Evolutionary conservation across 2,797 vertebrate genomes (phyloP), one percentile per base, ranked within the genome.

Genomic region (Columba guinea): DNA sequence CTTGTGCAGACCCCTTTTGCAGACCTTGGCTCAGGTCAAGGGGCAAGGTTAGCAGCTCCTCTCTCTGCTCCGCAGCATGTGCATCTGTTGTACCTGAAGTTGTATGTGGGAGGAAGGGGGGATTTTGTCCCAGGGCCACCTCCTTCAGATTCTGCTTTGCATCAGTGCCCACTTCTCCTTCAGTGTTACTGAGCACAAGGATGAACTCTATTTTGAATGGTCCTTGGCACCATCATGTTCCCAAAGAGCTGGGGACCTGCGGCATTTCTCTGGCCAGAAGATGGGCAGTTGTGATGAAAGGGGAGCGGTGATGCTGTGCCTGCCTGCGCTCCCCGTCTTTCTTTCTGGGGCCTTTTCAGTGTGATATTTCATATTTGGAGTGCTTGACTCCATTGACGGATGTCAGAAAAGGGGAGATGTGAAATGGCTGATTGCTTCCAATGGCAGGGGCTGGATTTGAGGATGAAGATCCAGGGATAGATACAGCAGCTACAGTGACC

Each of bases 321-420:
- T 76, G 35, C 46, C 44, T 9, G 2, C 0, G 1, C 24, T 88
- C 10, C 27, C 8, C 0, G 0, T 62, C n/a, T 52, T 49, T 69
- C 51, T 55, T 70, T 46, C 22, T 55, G 53, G 20, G 46, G 12
- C 34, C 7, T 85, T 84, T 83, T 63, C 44, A 67, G 20, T 44
- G 13, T 3, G 2, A 2, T 34, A 28, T 19, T 53, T 93, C 4
- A 7, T n/a, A 10, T 68, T 41, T 22, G 32, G 34, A 35, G 28
- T 30, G 46, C 7, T 11, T 32, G 8, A 6, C 44, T 76, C 32
- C 16, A 10, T 5, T 30, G 34, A 7, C 3, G 44, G 39, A 27
- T 37, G 17, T 32, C 53, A 58, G 60, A 74, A 80, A 70, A 80
- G 10, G 27, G 73, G 32, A 75, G 46, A 52, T 34, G 49, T 9